Percentiles rank a stretch among this genome's conserved stretches.
These are phyloP conservation scores for Crioceris asparagi DNA, from an alignment of 2,888 invertebrate species.

Conservation along the genomic window DNA sequence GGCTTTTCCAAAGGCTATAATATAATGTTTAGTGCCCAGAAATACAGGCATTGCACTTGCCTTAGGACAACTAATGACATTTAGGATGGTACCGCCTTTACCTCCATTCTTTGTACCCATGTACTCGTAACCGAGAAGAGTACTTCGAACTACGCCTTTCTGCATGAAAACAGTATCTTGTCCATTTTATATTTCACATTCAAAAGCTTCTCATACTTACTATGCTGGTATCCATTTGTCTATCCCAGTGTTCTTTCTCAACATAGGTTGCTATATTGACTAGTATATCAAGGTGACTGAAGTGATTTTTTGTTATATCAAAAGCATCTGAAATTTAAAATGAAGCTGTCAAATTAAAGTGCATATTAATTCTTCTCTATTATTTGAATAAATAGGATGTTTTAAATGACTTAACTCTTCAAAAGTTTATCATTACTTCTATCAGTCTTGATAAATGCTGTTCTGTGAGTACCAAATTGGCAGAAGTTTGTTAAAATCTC, in stretches of 20 bases:
- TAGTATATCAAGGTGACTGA: constrained; percentile 36
- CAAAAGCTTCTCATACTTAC: constrained; percentile 20
- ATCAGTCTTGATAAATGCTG: constrained; percentile 57
- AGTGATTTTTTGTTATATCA: constrained; percentile 24
- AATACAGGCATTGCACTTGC: constrained; percentile 48
- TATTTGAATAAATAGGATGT: too few species aligned
- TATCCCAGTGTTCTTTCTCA: constrained; percentile 29
- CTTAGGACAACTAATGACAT: constrained; percentile 43
- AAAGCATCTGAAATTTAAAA: constrained; percentile 23
- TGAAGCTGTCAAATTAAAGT: neutral
- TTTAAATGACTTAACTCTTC: constrained; percentile 44
- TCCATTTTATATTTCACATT: neutral
- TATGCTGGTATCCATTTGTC: constrained; percentile 34
- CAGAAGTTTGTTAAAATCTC: constrained; percentile 49
- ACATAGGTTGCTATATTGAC: constrained; percentile 40
- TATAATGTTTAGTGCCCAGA: constrained; percentile 45
- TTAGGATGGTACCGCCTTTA: constrained; percentile 50
- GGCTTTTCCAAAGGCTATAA: constrained; percentile 40
- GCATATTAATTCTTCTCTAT: too few species aligned
- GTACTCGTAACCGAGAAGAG: constrained; percentile 37
- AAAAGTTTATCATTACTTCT: constrained; percentile 60
- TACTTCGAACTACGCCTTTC: constrained; percentile 37
- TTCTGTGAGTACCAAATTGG: constrained; percentile 54
- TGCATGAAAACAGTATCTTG: constrained; percentile 10
- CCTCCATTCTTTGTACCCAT: constrained; percentile 48